Conservation (phyloP, 1,140 invertebrate genomes). For the Sinonovacula constricta region DNA sequence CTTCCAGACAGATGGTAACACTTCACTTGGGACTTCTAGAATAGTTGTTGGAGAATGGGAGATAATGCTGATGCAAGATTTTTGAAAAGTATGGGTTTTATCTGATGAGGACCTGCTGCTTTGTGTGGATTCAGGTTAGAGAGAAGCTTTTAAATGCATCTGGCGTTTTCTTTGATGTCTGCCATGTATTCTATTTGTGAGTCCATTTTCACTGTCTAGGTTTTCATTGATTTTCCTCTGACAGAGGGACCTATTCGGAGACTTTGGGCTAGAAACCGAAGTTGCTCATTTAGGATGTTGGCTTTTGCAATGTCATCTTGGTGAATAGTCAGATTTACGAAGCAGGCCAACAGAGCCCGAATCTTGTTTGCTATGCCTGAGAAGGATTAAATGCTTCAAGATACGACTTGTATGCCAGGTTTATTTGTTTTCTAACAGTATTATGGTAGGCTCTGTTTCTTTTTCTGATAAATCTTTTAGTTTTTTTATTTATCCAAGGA, state of each 20-base stretch:
- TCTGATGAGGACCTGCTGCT: neutral
- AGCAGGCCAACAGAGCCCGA: neutral
- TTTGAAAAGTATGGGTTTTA: neutral
- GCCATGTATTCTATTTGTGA: neutral
- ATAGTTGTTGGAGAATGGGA: neutral
- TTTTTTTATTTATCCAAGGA: neutral
- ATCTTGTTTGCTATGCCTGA: neutral
- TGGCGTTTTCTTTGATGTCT: neutral
- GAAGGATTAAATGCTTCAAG: neutral
- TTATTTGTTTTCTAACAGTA: neutral
- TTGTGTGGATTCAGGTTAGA: neutral
- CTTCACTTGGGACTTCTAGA: neutral
- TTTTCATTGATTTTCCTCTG: neutral
- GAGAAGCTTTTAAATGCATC: neutral
- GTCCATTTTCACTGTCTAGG: neutral
- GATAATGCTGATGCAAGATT: neutral
- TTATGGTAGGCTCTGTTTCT: neutral
- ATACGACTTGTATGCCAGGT: neutral
- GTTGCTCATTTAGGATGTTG: neutral
- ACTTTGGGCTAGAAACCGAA: neutral
- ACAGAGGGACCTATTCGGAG: neutral
- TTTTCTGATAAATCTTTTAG: neutral
- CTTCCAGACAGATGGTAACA: neutral
- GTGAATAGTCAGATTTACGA: neutral
- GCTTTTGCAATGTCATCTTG: neutral